These are phyloP conservation scores for Leucophenga varia DNA, from an alignment of 1,140 invertebrate genomes.

Conservation along the genomic window DNA sequence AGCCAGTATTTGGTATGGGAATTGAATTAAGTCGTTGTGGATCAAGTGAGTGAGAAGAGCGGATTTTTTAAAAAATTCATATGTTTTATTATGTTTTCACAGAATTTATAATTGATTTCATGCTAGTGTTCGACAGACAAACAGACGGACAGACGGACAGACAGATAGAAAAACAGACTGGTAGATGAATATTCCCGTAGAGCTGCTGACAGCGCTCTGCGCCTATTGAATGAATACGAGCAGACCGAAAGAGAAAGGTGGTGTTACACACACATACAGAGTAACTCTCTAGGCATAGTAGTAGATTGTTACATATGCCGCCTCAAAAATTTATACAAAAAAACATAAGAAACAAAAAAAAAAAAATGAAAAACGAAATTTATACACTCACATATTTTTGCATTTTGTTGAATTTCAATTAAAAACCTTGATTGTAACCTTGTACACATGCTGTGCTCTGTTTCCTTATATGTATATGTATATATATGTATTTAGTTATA, in stretches of 20 bases:
- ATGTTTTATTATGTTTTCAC: slow-evolving; percentile 24
- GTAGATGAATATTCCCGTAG: neutral
- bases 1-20: no score
- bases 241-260: no score
- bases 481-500: neutral
- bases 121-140: neutral
- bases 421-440: slow-evolving; percentile 47
- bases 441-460: slow-evolving; percentile 33
- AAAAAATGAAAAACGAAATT: slow-evolving; percentile 1
- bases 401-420: slow-evolving; percentile 51
- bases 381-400: slow-evolving; percentile 19
- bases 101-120: slow-evolving; percentile 31
- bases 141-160: no score
- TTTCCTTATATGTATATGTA: neutral
- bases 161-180: no score
- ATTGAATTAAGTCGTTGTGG: no score
- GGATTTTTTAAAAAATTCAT: slow-evolving; percentile 5
- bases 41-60: no score
- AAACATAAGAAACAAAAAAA: slow-evolving; percentile 4
- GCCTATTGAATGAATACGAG: no score
- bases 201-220: no score
- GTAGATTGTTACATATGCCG: no score
- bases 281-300: slow-evolving; percentile 4
- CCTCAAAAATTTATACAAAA: slow-evolving; percentile 12
- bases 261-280: no score